A percentile compares a stretch with the other conserved stretches of the same genome.
phyloP scores from a whole-genome alignment of 2,888 invertebrate genomes.

The Synergus gifuensis region DNA sequence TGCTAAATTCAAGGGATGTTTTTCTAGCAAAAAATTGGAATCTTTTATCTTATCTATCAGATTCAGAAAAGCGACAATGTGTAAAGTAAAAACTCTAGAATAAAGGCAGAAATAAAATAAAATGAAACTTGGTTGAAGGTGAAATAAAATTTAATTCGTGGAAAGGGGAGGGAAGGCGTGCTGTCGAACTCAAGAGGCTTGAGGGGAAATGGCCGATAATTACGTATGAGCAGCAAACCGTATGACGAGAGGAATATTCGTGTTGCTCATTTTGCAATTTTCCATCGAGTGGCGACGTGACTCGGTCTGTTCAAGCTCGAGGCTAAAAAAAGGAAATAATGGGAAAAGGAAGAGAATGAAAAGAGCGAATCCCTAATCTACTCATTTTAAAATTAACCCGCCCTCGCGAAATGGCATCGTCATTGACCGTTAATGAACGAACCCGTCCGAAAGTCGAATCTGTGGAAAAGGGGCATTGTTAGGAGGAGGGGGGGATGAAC shows the following conservation, averaged over 20 bases:
- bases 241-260: slow-evolving; percentile 56
- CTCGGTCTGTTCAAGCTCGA: slow-evolving; percentile 41
- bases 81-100: slow-evolving; percentile 59
- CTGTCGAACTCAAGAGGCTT: slow-evolving; percentile 31
- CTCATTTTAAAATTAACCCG: slow-evolving; percentile 45
- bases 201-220: slow-evolving; percentile 66
- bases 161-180: slow-evolving; percentile 32
- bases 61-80: slow-evolving; percentile 1
- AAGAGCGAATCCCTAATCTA: slow-evolving; percentile 44
- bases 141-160: slow-evolving; percentile 56
- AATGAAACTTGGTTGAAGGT: slow-evolving; percentile 53
- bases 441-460: slow-evolving; percentile 44
- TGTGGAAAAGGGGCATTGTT: slow-evolving; percentile 19
- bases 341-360: slow-evolving; percentile 44
- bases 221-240: slow-evolving; percentile 68
- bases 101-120: slow-evolving; percentile 62
- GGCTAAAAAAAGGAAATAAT: slow-evolving; percentile 3
- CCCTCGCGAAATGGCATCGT: slow-evolving; percentile 34
- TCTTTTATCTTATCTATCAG: slow-evolving; percentile 18
- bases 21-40: not conserved
- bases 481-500: not conserved
- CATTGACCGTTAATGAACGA: slow-evolving; percentile 42
- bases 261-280: slow-evolving; percentile 58
- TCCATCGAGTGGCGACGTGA: slow-evolving; percentile 48
- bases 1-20: too few relatives aligned